Evolutionary conservation across 1,140 invertebrate genomes (phyloP).

Genomic region (Paracyclopina nana): DNA sequence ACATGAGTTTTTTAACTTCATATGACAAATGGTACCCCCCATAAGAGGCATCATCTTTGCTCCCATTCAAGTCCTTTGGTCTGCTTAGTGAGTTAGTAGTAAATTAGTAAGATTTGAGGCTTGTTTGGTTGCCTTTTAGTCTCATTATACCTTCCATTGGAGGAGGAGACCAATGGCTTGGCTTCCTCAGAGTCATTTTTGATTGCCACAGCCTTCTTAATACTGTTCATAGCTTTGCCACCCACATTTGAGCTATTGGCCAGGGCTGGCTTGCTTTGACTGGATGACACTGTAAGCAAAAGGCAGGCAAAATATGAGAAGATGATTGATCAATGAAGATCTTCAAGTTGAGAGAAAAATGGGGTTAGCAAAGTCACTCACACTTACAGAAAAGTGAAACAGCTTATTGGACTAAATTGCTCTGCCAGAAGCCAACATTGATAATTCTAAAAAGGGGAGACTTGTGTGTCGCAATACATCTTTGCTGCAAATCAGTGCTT

Average conservation of each 20-base stretch:
- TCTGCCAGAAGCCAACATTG: no score
- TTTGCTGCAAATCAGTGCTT: no score
- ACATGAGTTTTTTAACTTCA: slow-evolving; percentile 99
- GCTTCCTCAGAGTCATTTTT: neutral
- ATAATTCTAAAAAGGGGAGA: no score
- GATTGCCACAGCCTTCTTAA: slow-evolving; percentile 4
- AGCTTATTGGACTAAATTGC: no score
- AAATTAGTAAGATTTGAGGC: neutral
- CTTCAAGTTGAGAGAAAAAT: no score
- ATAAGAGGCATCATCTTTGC: slow-evolving; percentile 36
- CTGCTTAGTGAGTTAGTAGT: neutral
- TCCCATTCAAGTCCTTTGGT: neutral
- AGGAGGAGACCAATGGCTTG: neutral
- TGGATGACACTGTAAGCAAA: slow-evolving; percentile 3
- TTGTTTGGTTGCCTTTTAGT: neutral
- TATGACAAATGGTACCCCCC: slow-evolving; percentile 93
- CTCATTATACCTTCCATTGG: neutral
- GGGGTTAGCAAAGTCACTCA: no score
- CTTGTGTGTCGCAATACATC: no score
- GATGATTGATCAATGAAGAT: no score
- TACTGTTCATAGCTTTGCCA: slow-evolving; percentile 1
- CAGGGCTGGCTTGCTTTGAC: slow-evolving; percentile 3
- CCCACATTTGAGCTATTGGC: neutral
- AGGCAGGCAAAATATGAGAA: no score
- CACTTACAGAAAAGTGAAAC: no score